Percentiles rank a stretch among this genome's conserved stretches.
These are phyloP conservation scores for Tethea ocularis DNA, from an alignment of 2,888 invertebrate species.

Conservation along the genomic window DNA sequence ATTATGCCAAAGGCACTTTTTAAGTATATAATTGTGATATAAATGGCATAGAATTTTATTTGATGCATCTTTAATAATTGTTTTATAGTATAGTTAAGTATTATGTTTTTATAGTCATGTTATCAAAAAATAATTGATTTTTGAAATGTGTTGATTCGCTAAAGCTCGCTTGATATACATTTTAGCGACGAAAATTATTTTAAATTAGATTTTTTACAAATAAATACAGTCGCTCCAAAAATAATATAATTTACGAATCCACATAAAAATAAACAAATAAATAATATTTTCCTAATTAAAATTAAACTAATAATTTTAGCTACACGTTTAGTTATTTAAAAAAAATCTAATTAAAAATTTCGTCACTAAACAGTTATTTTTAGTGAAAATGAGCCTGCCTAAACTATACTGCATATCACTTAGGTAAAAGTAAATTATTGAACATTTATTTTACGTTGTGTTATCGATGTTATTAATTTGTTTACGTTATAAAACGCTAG, in stretches of 20 bases:
- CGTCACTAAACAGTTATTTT: constrained; percentile 24
- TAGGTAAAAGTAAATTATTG: constrained; percentile 36
- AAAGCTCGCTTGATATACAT: constrained; percentile 38
- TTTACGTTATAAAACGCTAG: constrained; percentile 49
- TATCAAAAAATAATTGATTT: not conserved
- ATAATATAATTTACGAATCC: too few species aligned
- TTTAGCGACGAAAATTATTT: not conserved
- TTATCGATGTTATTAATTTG: constrained; percentile 23
- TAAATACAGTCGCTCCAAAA: too few species aligned
- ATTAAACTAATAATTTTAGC: too few species aligned
- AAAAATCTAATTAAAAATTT: constrained; percentile 19
- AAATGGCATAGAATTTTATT: constrained; percentile 44
- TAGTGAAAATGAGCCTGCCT: constrained; percentile 68
- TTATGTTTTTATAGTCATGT: constrained; percentile 10
- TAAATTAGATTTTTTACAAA: not conserved
- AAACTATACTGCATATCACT: constrained; percentile 81
- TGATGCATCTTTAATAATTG: constrained; percentile 33
- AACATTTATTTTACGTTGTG: constrained; percentile 22
- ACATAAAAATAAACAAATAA: too few species aligned
- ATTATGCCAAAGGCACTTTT: constrained; percentile 71
- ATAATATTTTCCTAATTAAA: too few species aligned
- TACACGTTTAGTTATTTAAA: constrained; percentile 12
- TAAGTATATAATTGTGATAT: constrained; percentile 66
- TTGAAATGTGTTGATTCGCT: constrained; percentile 27
- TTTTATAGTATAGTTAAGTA: constrained; percentile 29